phyloP scores from a whole-genome alignment of 2,888 invertebrate genomes.

The Dynastes grantii region DNA sequence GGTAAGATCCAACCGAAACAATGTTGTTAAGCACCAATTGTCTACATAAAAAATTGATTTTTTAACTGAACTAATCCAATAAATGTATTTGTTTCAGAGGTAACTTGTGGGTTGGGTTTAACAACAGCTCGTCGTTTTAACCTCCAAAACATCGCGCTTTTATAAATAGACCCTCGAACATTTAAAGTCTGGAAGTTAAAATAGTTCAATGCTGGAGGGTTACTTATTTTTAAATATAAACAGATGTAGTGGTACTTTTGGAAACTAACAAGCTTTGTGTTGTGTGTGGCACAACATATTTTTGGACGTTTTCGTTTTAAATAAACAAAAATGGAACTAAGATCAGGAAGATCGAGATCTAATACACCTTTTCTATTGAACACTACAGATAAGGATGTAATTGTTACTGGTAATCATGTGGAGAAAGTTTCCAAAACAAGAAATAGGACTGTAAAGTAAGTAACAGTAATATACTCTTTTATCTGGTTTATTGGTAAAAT shows the following conservation, averaged over 20 bases:
- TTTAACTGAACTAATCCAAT: constrained; percentile 3
- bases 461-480: constrained; percentile 53
- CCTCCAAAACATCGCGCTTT: constrained; percentile 40
- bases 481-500: constrained; percentile 47
- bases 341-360: constrained; percentile 79
- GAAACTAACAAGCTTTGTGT: constrained; percentile 42
- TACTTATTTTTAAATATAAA: constrained; percentile 43
- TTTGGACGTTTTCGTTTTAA: constrained; percentile 18
- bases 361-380: constrained; percentile 79
- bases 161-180: constrained; percentile 41
- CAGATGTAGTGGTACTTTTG: constrained; percentile 36
- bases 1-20: constrained; percentile 33
- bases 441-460: constrained; percentile 70
- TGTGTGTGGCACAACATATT: constrained; percentile 42
- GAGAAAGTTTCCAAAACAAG: constrained; percentile 56
- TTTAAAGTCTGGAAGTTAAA: constrained; percentile 46
- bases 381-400: constrained; percentile 74
- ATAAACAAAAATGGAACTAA: constrained; percentile 70
- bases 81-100: constrained; percentile 2
- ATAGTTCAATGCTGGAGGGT: constrained; percentile 47
- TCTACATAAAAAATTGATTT: constrained; percentile 26
- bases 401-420: constrained; percentile 67
- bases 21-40: background rate
- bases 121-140: constrained; percentile 36
- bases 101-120: constrained; percentile 27